Evolutionary conservation across 2,113 vertebrate species (phyloP), one percentile per base, ranked within the genome.

Genomic region (Antechinus flavipes): DNA sequence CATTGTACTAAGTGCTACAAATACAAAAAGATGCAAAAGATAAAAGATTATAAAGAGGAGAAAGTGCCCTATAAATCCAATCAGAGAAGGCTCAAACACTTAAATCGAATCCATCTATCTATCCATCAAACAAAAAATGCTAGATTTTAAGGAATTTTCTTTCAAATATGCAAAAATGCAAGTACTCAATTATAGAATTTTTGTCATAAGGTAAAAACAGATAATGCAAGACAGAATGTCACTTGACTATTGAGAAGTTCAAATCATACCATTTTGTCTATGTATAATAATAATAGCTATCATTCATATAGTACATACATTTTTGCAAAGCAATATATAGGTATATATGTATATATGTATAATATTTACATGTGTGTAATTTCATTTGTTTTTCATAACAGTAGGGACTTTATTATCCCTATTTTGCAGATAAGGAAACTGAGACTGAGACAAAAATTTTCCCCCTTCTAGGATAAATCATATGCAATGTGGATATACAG

Each of bases 381-480:
- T 8, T 76, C 35, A 6, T 76, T n/a, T 76, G 68, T 7, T 76
- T 76, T n/a, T n/a, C 5, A 19, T n/a, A 19, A 76, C 1, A 76
- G 4, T n/a, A n/a, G 35, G 14, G 68, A 35, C 16, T n/a, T n/a
- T n/a, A n/a, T 76, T 76, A 76, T 35, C 4, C 35, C 16, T 16
- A n/a, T 76, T 76, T n/a, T 76, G 35, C 35, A 76, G 14, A n/a
- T n/a, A 35, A 76, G 68, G 35, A 76, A 76, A n/a, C 68, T 76
- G 35, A 76, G 35, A 22, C 68, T 76, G 3, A 76, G 5, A 19
- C 35, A 76, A 6, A 1, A 52, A 52, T 96, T 96, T 97, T 95
- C 91, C 91, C 95, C 96, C 97, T 97, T 98, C 98, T 95, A 14
- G 96, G 95, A 93, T 54, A 95, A 97, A 27, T 97, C 2, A 25